phyloP scores from a whole-genome alignment of 2,888 invertebrate species.

The Tenthredo notha region DNA sequence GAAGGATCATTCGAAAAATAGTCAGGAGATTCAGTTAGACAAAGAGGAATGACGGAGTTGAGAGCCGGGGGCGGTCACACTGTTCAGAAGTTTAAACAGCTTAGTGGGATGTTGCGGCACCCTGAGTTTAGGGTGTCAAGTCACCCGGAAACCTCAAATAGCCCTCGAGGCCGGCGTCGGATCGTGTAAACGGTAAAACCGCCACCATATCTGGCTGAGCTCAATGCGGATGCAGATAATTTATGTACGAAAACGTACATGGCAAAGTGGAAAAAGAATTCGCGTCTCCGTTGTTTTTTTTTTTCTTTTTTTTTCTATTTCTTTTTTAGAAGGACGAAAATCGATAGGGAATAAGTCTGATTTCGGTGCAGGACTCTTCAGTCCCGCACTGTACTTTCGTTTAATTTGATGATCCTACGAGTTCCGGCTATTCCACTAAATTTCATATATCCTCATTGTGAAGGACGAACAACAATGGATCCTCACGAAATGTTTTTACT shows the following conservation, averaged over 20 bases:
- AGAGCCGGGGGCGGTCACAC: slow-evolving; percentile 56
- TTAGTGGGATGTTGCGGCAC: slow-evolving; percentile 75
- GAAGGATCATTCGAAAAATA: slow-evolving; percentile 54
- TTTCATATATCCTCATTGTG: neutral
- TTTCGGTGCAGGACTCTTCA: neutral
- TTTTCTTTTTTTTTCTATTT: neutral
- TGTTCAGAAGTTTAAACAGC: slow-evolving; percentile 74
- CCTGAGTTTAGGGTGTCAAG: slow-evolving; percentile 72
- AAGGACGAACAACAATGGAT: slow-evolving; percentile 19
- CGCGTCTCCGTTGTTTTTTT: neutral
- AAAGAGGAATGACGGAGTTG: slow-evolving; percentile 25
- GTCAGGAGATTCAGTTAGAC: slow-evolving; percentile 53
- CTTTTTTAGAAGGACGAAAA: neutral
- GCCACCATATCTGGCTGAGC: slow-evolving; percentile 5
- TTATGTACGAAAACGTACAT: neutral
- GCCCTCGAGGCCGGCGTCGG: slow-evolving; percentile 63
- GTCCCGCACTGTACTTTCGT: neutral
- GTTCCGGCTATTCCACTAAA: slow-evolving; percentile 11
- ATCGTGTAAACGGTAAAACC: slow-evolving; percentile 60
- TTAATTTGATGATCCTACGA: neutral
- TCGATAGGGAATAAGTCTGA: neutral
- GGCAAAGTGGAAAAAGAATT: neutral
- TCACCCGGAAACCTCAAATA: slow-evolving; percentile 77
- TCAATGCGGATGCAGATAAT: slow-evolving; percentile 18
- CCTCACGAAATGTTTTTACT: slow-evolving; percentile 44